Evolutionary conservation across 64 coral and sea anemone species (phyloP).

Genomic region (Anthopleura sola): DNA sequence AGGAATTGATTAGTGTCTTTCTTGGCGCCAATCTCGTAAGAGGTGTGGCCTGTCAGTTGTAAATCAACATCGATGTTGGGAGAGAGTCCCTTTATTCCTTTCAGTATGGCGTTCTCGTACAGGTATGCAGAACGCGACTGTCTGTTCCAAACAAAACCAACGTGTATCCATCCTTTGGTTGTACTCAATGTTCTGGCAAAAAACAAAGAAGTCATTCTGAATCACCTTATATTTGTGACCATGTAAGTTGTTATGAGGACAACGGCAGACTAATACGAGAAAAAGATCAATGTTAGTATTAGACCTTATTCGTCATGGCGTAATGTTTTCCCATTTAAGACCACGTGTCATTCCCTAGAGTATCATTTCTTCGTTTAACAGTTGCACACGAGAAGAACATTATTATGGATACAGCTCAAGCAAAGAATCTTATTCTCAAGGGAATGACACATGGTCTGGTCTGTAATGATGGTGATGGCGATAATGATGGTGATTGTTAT

Average conservation of each 20-base stretch:
- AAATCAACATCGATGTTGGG: neutral
- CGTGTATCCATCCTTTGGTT: neutral
- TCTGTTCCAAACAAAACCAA: neutral
- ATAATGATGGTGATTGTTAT: too few relatives aligned
- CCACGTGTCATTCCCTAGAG: too few relatives aligned
- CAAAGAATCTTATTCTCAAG: too few relatives aligned
- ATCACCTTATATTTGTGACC: too few relatives aligned
- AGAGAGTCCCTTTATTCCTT: neutral
- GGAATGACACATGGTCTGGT: too few relatives aligned
- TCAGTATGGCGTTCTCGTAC: neutral
- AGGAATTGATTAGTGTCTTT: neutral
- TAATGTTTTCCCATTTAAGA: too few relatives aligned
- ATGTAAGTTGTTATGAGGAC: neutral
- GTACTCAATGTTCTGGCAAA: neutral
- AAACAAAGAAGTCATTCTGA: neutral
- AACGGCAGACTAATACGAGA: neutral
- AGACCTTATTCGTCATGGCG: too few relatives aligned
- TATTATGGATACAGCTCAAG: too few relatives aligned
- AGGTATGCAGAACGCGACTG: neutral
- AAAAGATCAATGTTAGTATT: too few relatives aligned
- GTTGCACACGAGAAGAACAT: too few relatives aligned
- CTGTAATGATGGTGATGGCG: too few relatives aligned
- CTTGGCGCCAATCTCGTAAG: neutral
- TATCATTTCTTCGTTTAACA: too few relatives aligned
- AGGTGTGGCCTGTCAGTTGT: neutral